Evolutionary conservation across 2,113 vertebrate genomes (phyloP).

Genomic region (Scytalopus superciliaris): DNA sequence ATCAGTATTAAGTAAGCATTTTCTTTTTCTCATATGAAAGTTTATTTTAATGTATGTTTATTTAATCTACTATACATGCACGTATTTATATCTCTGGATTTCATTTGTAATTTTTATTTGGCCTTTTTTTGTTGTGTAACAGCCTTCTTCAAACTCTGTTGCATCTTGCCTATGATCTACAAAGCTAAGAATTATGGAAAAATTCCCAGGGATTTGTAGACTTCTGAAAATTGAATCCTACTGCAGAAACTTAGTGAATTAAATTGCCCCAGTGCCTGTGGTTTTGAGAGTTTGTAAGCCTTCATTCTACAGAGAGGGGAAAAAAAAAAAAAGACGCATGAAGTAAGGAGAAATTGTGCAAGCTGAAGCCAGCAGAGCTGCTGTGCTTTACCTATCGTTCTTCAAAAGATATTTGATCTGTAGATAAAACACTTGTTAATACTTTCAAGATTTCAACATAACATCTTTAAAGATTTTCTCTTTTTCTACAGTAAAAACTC

Average conservation of each 20-base stretch:
- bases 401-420: conserved; percentile 72
- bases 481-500: conserved; percentile 28
- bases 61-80: neutral
- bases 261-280: neutral
- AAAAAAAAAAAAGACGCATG: neutral
- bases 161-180: neutral
- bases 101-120: neutral
- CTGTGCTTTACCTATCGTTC: conserved; percentile 32
- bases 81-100: neutral
- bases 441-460: conserved; percentile 69
- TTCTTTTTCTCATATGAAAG: neutral
- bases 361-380: neutral
- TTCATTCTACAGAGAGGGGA: neutral
- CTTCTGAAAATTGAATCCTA: neutral
- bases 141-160: neutral
- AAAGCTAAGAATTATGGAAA: neutral
- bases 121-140: neutral
- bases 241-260: neutral
- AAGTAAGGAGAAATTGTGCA: conserved; percentile 8
- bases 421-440: conserved; percentile 73
- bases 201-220: neutral
- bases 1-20: neutral
- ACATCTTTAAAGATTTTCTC: conserved; percentile 56
- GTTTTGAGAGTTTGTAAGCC: neutral
- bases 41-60: neutral